phyloP scores from a whole-genome alignment of 2,888 invertebrate genomes.

The Eudasyphora cyanicolor region DNA sequence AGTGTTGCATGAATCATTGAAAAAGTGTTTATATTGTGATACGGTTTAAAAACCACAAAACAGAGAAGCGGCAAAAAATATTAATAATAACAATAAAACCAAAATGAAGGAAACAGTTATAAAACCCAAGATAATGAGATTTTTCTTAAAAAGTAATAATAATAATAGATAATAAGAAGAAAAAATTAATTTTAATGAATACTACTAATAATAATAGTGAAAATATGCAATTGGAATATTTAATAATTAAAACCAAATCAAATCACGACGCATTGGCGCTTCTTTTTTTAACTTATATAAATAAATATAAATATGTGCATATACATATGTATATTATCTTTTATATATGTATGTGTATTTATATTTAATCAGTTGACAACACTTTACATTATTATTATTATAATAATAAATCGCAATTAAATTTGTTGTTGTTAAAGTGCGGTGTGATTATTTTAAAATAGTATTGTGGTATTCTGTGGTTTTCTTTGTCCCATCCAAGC shows the following conservation, averaged over 20 bases:
- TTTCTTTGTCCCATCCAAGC: neutral
- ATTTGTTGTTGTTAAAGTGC: conserved; percentile 1
- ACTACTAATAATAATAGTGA: too few relatives aligned
- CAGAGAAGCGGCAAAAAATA: neutral
- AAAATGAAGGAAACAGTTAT: conserved; percentile 17
- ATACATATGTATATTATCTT: neutral
- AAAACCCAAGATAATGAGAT: conserved; percentile 14
- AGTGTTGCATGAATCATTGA: neutral
- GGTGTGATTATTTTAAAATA: neutral
- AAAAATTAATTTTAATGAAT: too few relatives aligned
- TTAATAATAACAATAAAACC: neutral
- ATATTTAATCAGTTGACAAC: neutral
- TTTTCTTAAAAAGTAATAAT: conserved; percentile 32
- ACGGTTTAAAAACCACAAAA: neutral
- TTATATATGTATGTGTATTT: neutral
- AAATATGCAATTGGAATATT: neutral
- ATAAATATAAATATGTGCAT: neutral
- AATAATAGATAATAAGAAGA: neutral
- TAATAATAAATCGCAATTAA: conserved; percentile 1
- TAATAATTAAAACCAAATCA: neutral
- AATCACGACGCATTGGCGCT: neutral
- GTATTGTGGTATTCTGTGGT: neutral
- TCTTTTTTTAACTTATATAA: neutral
- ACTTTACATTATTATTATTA: neutral
- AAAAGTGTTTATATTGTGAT: neutral